phyloP scores from a whole-genome alignment of 1,140 invertebrate species.

The Lethrus apterus region DNA sequence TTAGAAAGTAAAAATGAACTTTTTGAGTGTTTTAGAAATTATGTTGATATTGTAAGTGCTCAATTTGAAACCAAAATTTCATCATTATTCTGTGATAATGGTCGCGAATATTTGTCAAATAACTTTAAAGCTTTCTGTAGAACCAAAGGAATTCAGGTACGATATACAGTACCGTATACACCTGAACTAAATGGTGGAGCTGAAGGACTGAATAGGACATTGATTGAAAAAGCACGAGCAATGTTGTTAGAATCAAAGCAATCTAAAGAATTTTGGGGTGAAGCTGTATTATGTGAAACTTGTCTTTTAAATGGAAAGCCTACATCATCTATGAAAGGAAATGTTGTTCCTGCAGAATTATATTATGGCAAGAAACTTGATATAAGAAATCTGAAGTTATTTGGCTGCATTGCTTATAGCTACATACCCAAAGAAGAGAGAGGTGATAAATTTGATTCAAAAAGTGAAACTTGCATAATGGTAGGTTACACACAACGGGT shows the following conservation, averaged over 20 bases:
- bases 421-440: conserved; percentile 23
- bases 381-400: conserved; percentile 27
- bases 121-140: conserved; percentile 25
- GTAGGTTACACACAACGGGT: conserved; percentile 21
- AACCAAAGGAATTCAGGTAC: conserved; percentile 22
- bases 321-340: neutral
- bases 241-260: conserved; percentile 35
- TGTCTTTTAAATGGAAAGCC: conserved; percentile 21
- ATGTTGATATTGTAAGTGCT: conserved; percentile 26
- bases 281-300: conserved; percentile 31
- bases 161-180: conserved; percentile 28
- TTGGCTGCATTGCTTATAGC: conserved; percentile 32
- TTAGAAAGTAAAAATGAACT: too few species aligned
- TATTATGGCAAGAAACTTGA: conserved; percentile 29
- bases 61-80: conserved; percentile 26
- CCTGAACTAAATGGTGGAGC: conserved; percentile 41
- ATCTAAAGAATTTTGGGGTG: conserved; percentile 37
- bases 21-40: conserved; percentile 27
- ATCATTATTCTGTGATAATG: conserved; percentile 27
- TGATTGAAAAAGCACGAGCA: conserved; percentile 36
- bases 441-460: conserved; percentile 22
- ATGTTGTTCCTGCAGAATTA: conserved; percentile 27
- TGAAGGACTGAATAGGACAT: conserved; percentile 39
- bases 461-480: conserved; percentile 19
- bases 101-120: conserved; percentile 28